Evolutionary conservation across 2,888 invertebrate genomes (phyloP), one percentile per base, ranked within the genome.

Genomic region (Ophraella communa): DNA sequence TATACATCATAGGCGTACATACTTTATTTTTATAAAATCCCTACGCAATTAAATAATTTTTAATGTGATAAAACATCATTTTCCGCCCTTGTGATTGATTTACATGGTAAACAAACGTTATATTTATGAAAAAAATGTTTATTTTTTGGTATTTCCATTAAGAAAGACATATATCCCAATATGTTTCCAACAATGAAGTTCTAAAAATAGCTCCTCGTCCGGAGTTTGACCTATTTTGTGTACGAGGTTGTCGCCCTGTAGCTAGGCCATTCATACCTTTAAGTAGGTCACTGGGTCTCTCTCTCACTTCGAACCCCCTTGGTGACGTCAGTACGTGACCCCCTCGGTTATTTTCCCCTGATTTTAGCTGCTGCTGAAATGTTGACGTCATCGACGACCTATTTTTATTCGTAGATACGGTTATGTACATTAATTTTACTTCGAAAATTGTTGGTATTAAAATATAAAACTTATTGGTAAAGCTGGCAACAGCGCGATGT

Each of bases 161-260:
- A n/a, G n/a, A n/a, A n/a, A n/a, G n/a, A n/a, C 14, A 30, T 8
- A 24, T 51, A 51, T 17, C 24, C 17, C n/a, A 30, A 8, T n/a
- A 24, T 14, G 17, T 35, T 55, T 67, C 51, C 65, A 64, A 69
- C 66, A 72, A 68, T 72, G 71, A 66, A 70, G 64, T 68, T 68
- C 75, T 76, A 76, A 72, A 75, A 72, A 69, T 77, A 76, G 74
- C 72, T 65, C 0, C 66, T 55, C 30, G 51, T 57, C 45, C 51
- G 63, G 63, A 72, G 71, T 53, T 52, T 68, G 77, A 77, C 77
- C 77, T 72, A 77, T 63, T 72, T 75, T 73, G 63, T 53, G 63
- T 27, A 23, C 17, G 68, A 74, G 77, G 77, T 76, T 78, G 77
- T 76, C 76, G 78, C 71, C 79, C 79, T 76, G 70, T 65, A 76